Evolutionary conservation across 1,140 invertebrate genomes (phyloP), one percentile per base, ranked within the genome.

Genomic region (Anastrepha obliqua): DNA sequence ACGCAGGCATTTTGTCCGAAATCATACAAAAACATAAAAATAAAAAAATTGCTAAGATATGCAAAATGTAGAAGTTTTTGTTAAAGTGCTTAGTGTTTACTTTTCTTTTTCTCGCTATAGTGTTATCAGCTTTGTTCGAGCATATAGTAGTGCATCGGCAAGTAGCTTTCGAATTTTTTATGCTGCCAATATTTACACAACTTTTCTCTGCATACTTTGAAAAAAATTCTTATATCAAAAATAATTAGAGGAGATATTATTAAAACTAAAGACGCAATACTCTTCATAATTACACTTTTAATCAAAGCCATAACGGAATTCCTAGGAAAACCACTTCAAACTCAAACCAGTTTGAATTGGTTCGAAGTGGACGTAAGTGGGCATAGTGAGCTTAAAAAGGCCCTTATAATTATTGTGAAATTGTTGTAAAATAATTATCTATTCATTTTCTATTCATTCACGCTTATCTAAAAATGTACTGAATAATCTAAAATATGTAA

Each of bases 361-460:
- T 42, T 11, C 11, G 39, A 42, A 67, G 29, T 15, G 13, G 65
- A 11, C 39, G 29, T 29, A 20, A 11, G 17, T 62, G 8, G 2
- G 20, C 29, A 39, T 42, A 67, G 29, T 13, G 15, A 39, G 11
- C 29, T 13, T 3, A 3, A 39, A 2, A 67, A 67, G 9, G 29
- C 20, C 13, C 39, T 29, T 67, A n/a, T 67, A 67, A 67, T 67
- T 42, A 67, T 67, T 67, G 65, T 67, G 65, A 42, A 67, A 67
- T 67, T 67, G 65, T 67, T 42, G 2, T 20, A 39, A 67, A 67
- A 42, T 3, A 1, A 20, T 64, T n/a, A 8, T 64, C 62, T 64
- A 1, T 64, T 20, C 20, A 64, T 20, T 2, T 0, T 64, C 62
- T 64, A 1, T 64, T 20, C 20, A 64, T 20, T 2, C 1, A 20